These are phyloP conservation scores for Drosophila borealis DNA, from an alignment of 2,888 invertebrate species.

Conservation along the genomic window DNA sequence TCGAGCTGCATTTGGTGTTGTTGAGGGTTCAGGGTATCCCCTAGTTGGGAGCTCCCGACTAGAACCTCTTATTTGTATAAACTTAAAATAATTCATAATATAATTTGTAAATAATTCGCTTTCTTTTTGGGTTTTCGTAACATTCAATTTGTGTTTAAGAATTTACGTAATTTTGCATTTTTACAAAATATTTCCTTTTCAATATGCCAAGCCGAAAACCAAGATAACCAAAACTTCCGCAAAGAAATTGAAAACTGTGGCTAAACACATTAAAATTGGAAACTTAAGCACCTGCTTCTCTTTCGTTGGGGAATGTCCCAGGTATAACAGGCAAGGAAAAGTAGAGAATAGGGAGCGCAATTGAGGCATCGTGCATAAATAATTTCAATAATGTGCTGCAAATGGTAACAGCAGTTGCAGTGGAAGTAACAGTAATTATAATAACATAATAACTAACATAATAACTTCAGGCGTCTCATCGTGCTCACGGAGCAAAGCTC, in stretches of 20 bases:
- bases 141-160: too few relatives aligned
- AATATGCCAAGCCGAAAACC: not conserved
- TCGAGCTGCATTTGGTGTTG: too few relatives aligned
- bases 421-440: conserved; percentile 22
- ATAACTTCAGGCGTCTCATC: not conserved
- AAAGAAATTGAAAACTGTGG: conserved; percentile 19
- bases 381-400: conserved; percentile 75
- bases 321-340: conserved; percentile 32
- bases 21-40: too few relatives aligned
- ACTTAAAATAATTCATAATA: too few relatives aligned
- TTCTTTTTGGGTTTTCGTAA: too few relatives aligned
- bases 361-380: conserved; percentile 48
- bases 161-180: not conserved
- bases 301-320: conserved; percentile 32
- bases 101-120: too few relatives aligned
- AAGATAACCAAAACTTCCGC: conserved; percentile 31
- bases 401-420: conserved; percentile 48
- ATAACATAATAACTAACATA: too few relatives aligned
- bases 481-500: conserved; percentile 39
- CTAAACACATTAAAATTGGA: conserved; percentile 51
- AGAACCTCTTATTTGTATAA: too few relatives aligned
- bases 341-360: not conserved
- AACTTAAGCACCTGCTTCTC: conserved; percentile 56
- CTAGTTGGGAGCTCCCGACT: too few relatives aligned
- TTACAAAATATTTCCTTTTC: conserved; percentile 9